Evolutionary conservation across 1,140 invertebrate genomes (phyloP), one percentile per base, ranked within the genome.

Genomic region (Drosophila varians): DNA sequence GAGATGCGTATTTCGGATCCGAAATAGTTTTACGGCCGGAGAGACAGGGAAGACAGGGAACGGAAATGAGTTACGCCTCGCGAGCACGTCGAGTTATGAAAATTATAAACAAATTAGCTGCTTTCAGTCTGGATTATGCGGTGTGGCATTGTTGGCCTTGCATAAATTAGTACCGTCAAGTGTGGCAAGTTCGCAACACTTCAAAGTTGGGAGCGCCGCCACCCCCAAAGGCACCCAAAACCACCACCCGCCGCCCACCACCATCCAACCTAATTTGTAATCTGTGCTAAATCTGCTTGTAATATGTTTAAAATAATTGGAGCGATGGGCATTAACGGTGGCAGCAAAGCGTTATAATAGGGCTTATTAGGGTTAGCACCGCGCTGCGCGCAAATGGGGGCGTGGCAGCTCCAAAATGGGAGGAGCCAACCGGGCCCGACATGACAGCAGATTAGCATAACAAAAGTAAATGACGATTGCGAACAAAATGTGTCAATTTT

Each of bases 281-380:
- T 84, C 80, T 87, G 76, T 48, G 55, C 72, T 55, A 80, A 84
- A 84, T 84, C 82, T 86, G 66, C 82, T 77, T 84, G 82, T 87
- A 86, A 86, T 80, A 86, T 87, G 80, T 87, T 84, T 80, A 84
- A 84, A 80, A 84, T 84, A 86, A 83, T 83, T 83, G 75, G 58
- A 70, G 74, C 61, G 70, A 80, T 80, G 66, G 58, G 72, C 74
- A 86, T 80, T 84, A 86, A 56, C 42, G 76, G 42, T 79, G 53
- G 58, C 55, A 74, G 64, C 74, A 61, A 71, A 64, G 78, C 62
- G 57, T 68, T 71, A 55, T 71, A 83, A 83, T 71, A 83, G 64
- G 57, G 62, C 70, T 77, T 78, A 75, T 74, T 78, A 78, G 61
- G 74, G 57, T 71, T 77, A 76, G 38, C 42, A 31, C 7, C 23